Evolutionary conservation across 2,113 vertebrate species (phyloP), one percentile per base, ranked within the genome.

Genomic region (Nesogale talazaci): DNA sequence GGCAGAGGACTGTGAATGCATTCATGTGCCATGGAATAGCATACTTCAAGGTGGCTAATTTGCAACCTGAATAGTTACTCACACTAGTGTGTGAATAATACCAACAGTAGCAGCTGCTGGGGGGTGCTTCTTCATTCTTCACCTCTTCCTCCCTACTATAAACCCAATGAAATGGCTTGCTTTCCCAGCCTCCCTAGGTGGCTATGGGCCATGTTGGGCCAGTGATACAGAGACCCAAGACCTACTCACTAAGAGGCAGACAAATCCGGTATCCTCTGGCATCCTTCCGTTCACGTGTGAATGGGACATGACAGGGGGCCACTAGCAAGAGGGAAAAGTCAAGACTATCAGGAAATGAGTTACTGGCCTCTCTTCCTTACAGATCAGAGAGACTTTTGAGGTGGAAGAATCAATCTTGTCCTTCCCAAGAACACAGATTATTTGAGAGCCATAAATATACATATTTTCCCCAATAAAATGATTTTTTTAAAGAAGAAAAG

Each of bases 101-200:
- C 1, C 10, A 6, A 0, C 1, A 15, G 46, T 6, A 7, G 1
- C 8, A 20, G 12, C 2, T 16, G 0, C 0, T 2, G 20, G 0
- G 6, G 11, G 77, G 22, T 0, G 2, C 76, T 59, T 2, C 3
- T 23, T 20, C 4, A 0, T 0, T 34, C 38, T 38, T 20, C 63
- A n/a, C 19, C 72, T 34, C 57, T 27, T 76, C 56, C 80, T 57
- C n/a, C 36, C 14, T 36, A 56, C 59, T 10, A 3, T 9, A 29
- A 77, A 34, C 52, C 83, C 69, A n/a, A 52, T 31, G 4, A n/a
- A 16, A 31, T 2, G 4, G 6, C 70, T 67, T 56, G 83, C 56
- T 77, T 86, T 42, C 77, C 6, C 40, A 40, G 80, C 16, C 72
- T 77, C 40, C 40, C 61, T 72, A 61, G 40, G 40, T 42, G 59